Evolutionary conservation across 2,113 vertebrate genomes (phyloP).

Genomic region (Xiphophorus hellerii): DNA sequence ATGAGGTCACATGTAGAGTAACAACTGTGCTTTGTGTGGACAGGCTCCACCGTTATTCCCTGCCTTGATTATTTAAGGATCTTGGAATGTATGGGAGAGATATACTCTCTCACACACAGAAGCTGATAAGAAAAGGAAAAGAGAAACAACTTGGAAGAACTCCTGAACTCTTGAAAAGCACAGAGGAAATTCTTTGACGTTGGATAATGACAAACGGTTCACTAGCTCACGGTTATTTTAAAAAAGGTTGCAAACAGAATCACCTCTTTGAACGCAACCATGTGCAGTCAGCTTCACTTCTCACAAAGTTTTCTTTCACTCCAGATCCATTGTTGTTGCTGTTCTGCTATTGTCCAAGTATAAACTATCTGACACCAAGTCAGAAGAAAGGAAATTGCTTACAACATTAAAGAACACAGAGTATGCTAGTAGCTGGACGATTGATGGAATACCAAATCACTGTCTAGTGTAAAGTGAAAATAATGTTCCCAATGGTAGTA

Average conservation of each 20-base stretch:
- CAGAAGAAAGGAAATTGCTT: not conserved
- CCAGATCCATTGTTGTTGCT: not conserved
- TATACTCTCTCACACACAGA: not conserved
- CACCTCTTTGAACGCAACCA: slow-evolving; percentile 10
- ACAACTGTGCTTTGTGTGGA: not conserved
- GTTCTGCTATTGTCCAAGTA: not conserved
- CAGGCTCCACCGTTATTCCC: not conserved
- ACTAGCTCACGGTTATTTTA: slow-evolving; percentile 36
- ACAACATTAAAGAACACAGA: not conserved
- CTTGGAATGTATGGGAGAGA: not conserved
- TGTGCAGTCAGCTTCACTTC: not conserved
- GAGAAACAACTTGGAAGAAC: not conserved
- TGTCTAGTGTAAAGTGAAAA: not conserved
- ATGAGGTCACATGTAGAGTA: not conserved
- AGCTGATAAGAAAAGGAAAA: not conserved
- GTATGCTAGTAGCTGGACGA: no score
- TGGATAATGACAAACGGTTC: not conserved
- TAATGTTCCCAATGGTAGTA: not conserved
- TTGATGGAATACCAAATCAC: not conserved
- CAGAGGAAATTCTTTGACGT: no score
- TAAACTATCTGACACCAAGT: not conserved
- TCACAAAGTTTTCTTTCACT: slow-evolving; percentile 10
- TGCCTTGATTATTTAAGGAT: not conserved
- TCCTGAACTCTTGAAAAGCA: not conserved
- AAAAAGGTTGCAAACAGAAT: slow-evolving; percentile 11